Evolutionary conservation across 2,888 invertebrate genomes (phyloP).

Genomic region (Schizaphis graminum): DNA sequence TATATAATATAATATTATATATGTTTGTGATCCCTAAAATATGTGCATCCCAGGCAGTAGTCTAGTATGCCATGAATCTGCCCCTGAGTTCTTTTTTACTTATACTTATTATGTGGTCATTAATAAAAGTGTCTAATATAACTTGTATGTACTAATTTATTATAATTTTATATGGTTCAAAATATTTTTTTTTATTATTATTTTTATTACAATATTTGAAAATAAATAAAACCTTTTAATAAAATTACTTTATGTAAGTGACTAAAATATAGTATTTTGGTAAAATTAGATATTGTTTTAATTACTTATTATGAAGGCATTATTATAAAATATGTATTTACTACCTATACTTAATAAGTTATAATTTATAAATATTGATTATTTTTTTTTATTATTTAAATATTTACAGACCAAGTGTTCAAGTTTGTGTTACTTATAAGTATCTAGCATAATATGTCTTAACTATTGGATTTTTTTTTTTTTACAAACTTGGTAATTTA

Average conservation of each 20-base stretch:
- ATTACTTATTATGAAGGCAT: slow-evolving; percentile 47
- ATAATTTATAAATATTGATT: background rate
- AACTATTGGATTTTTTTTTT: background rate
- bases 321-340: slow-evolving; percentile 38
- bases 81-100: background rate
- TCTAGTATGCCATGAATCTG: background rate
- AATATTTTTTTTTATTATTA: background rate
- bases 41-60: background rate
- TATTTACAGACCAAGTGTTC: slow-evolving; percentile 28
- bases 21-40: background rate
- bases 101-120: background rate
- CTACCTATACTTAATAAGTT: slow-evolving; percentile 30
- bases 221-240: background rate
- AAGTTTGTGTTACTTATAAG: slow-evolving; percentile 30
- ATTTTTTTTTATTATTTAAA: slow-evolving; percentile 7
- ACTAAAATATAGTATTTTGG: slow-evolving; percentile 6
- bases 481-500: slow-evolving; percentile 7
- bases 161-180: background rate
- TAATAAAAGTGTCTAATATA: background rate
- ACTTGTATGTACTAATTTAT: slow-evolving; percentile 7
- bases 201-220: background rate
- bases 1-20: background rate
- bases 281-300: slow-evolving; percentile 32
- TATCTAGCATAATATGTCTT: slow-evolving; percentile 21
- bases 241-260: background rate